phyloP scores from a whole-genome alignment of 2,113 vertebrate genomes.

The Chaetura pelagica region DNA sequence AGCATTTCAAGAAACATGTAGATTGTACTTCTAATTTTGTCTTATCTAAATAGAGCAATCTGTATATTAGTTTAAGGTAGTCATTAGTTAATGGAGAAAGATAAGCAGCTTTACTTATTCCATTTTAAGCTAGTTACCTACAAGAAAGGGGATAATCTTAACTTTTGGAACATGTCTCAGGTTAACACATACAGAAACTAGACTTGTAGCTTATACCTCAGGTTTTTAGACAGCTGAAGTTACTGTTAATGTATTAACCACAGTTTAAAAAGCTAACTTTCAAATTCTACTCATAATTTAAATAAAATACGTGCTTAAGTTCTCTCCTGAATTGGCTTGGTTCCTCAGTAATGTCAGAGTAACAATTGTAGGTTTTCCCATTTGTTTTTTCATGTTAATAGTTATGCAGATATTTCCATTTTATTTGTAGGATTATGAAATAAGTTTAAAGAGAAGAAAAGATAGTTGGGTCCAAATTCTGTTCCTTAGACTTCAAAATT shows the following conservation, averaged over 20 bases:
- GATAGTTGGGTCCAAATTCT: background rate
- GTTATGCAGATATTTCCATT: background rate
- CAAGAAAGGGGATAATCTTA: constrained; percentile 22
- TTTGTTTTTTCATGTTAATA: background rate
- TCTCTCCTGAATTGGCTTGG: background rate
- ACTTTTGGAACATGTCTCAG: background rate
- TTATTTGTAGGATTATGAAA: background rate
- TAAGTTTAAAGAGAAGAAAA: background rate
- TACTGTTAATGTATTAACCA: background rate
- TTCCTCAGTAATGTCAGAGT: background rate
- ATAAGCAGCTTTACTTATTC: constrained; percentile 42
- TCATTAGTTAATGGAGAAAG: constrained; percentile 22
- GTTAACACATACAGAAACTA: background rate
- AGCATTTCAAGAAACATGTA: constrained; percentile 14
- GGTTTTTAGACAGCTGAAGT: background rate
- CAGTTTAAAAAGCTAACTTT: background rate
- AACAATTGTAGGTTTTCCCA: background rate
- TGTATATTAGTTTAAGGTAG: constrained; percentile 25
- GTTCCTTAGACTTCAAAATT: background rate
- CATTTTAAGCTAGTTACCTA: constrained; percentile 9
- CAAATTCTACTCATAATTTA: background rate
- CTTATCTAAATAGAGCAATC: constrained; percentile 28
- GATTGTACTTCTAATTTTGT: constrained; percentile 37
- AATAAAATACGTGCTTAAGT: background rate
- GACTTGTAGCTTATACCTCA: background rate